Percentiles rank a stretch among this genome's conserved stretches.
Conservation (phyloP, 2,797 vertebrate genomes). For the Otolemur crassicaudatus region DNA sequence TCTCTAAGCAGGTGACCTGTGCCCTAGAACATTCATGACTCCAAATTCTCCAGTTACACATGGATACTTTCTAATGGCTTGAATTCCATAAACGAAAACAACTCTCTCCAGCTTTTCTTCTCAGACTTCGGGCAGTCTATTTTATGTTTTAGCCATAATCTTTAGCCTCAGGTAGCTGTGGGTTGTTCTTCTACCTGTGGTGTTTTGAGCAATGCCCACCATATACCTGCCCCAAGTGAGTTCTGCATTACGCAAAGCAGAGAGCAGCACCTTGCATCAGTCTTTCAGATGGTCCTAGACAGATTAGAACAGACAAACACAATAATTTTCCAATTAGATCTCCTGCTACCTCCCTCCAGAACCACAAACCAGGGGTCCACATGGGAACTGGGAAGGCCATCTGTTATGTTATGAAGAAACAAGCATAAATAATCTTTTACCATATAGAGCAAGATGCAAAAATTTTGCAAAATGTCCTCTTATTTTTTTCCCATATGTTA, state of each 20-base stretch:
- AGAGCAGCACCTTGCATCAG: background rate
- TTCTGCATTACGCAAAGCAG: background rate
- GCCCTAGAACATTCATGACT: background rate
- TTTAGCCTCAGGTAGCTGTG: background rate
- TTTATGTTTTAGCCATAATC: background rate
- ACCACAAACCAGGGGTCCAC: no score
- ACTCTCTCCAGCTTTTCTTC: background rate
- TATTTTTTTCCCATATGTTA: background rate
- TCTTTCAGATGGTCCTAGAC: background rate
- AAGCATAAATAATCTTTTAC: background rate
- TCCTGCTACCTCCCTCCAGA: background rate
- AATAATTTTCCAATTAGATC: background rate
- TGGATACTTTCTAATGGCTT: background rate
- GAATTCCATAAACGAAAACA: background rate
- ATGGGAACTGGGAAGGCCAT: background rate
- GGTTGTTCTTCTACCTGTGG: background rate
- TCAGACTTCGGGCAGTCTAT: background rate
- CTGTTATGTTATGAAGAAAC: background rate
- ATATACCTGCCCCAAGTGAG: background rate
- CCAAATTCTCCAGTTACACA: background rate
- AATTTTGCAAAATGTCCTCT: background rate
- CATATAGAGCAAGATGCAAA: background rate
- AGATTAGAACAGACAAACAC: background rate
- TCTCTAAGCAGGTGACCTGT: background rate
- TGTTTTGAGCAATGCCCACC: background rate